A percentile compares a stretch with the other conserved stretches of the same genome.
phyloP scores from a whole-genome alignment of 2,797 vertebrate species.

The Sebastes alutus region DNA sequence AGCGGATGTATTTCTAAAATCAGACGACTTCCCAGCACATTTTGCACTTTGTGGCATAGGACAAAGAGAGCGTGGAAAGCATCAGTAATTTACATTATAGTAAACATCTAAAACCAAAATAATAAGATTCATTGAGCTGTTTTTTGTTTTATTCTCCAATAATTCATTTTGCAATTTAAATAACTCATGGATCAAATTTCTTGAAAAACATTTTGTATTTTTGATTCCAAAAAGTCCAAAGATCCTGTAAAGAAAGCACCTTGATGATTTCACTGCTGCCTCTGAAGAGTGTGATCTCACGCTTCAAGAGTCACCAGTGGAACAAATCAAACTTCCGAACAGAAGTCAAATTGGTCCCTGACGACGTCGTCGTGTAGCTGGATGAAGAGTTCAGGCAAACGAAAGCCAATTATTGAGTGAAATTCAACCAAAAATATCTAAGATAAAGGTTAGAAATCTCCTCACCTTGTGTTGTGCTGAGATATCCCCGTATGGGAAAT shows the following conservation, averaged over 20 bases:
- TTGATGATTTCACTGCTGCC: constrained; percentile 64
- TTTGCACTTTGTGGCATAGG: constrained; percentile 74
- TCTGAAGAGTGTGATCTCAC: constrained; percentile 19
- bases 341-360: not conserved
- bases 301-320: not conserved
- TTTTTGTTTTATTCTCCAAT: not conserved
- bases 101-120: constrained; percentile 41
- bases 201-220: constrained; percentile 16
- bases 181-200: constrained; percentile 45
- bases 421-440: not conserved
- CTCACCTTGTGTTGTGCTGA: not conserved
- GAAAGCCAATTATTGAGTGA: not conserved
- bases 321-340: not conserved
- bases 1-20: constrained; percentile 62
- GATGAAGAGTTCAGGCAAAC: not conserved
- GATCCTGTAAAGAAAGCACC: constrained; percentile 63
- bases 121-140: constrained; percentile 11
- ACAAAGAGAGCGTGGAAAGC: constrained; percentile 12
- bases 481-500: constrained; percentile 9
- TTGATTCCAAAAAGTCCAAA: constrained; percentile 56
- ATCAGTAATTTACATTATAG: constrained; percentile 4
- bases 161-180: constrained; percentile 20
- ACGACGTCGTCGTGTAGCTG: not conserved
- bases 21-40: constrained; percentile 74
- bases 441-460: not conserved